phyloP scores from a whole-genome alignment of 2,888 invertebrate species.

The Drosophila macrospina region DNA sequence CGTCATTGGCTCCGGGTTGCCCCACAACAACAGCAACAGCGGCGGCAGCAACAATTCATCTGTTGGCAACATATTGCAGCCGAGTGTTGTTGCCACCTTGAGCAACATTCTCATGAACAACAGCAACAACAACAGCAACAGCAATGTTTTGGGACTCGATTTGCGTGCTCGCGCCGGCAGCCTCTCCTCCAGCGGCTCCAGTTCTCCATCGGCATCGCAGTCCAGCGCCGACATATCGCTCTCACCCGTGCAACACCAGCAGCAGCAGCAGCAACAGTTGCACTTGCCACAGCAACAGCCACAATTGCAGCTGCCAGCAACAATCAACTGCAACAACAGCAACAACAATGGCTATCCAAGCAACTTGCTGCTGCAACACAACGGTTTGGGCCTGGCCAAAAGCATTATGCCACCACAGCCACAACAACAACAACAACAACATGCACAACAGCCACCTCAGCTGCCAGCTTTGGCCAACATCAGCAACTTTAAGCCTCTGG shows the following conservation, averaged over 20 bases:
- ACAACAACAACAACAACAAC: conserved; percentile 69
- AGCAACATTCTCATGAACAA: conserved; percentile 65
- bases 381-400: conserved; percentile 67
- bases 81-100: conserved; percentile 65
- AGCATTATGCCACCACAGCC: conserved; percentile 48
- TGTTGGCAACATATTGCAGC: conserved; percentile 50
- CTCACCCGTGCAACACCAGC: conserved; percentile 74
- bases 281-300: conserved; percentile 53
- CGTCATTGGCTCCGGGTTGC: conserved; percentile 82
- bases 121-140: conserved; percentile 44
- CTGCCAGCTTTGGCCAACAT: conserved; percentile 67
- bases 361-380: conserved; percentile 58
- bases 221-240: conserved; percentile 89
- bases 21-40: conserved; percentile 62
- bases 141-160: conserved; percentile 83
- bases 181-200: conserved; percentile 91
- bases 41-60: conserved; percentile 31
- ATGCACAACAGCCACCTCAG: conserved; percentile 56
- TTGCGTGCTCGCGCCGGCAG: conserved; percentile 90
- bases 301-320: conserved; percentile 41
- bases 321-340: conserved; percentile 14
- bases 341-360: conserved; percentile 38
- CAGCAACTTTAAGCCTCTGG: conserved; percentile 78
- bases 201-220: conserved; percentile 91
- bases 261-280: conserved; percentile 57